A percentile compares a stretch with the other conserved stretches of the same genome.
These are phyloP conservation scores for Palythoa grandiflora DNA, from an alignment of 92 coral and sea anemone species.

Conservation along the genomic window DNA sequence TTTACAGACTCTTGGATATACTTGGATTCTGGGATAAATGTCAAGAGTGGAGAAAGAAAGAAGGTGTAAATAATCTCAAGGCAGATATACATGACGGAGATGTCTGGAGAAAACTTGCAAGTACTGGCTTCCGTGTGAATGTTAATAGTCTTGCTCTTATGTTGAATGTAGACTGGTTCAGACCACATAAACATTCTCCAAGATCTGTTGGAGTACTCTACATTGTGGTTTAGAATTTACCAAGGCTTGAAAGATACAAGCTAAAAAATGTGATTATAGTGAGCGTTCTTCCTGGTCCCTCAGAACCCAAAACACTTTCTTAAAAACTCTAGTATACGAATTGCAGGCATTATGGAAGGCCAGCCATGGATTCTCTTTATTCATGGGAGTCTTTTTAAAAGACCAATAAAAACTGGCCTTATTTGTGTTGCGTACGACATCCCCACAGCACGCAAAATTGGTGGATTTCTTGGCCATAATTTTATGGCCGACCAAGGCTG, in stretches of 20 bases:
- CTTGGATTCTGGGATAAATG: constrained; percentile 63
- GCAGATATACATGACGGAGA: background rate
- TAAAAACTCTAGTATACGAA: constrained; percentile 72
- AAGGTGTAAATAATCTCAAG: background rate
- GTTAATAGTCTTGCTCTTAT: constrained; percentile 64
- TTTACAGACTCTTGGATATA: constrained; percentile 21
- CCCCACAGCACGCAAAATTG: constrained; percentile 76
- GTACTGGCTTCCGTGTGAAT: constrained; percentile 49
- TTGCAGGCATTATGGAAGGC: constrained; percentile 60
- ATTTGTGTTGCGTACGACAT: constrained; percentile 77
- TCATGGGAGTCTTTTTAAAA: constrained; percentile 51
- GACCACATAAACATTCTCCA: constrained; percentile 72
- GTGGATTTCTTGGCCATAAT: constrained; percentile 74
- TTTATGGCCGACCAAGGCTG: constrained; percentile 70
- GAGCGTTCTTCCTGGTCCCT: constrained; percentile 81
- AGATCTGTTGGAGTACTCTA: constrained; percentile 77
- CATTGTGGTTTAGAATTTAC: constrained; percentile 62
- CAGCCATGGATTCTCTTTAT: constrained; percentile 38
- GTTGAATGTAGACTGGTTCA: constrained; percentile 77
- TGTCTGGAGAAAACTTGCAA: constrained; percentile 64
- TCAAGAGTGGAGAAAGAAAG: constrained; percentile 31
- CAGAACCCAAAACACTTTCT: constrained; percentile 72
- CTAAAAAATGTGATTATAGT: constrained; percentile 69
- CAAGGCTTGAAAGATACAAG: constrained; percentile 72
- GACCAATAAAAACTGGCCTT: constrained; percentile 60